Conservation (phyloP, 2,113 vertebrate species). For the Archilochus colubris region DNA sequence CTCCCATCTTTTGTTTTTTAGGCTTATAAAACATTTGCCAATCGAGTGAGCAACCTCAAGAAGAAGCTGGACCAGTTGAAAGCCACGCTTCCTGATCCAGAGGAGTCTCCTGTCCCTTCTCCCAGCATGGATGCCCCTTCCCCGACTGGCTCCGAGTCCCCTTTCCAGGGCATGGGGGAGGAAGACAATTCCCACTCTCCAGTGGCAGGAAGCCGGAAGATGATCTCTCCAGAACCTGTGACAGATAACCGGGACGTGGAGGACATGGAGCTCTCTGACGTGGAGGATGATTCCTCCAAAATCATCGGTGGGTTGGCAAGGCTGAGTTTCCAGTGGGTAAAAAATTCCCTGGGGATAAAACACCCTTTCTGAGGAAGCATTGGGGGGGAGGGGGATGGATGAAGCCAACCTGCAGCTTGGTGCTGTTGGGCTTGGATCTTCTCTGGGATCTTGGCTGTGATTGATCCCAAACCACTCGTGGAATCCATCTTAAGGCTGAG, state of each 20-base stretch:
- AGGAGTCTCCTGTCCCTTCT: constrained; percentile 94
- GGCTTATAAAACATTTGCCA: constrained; percentile 97
- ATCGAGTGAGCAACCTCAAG: constrained; percentile 92
- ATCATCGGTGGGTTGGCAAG: constrained; percentile 81
- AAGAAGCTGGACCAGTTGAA: constrained; percentile 96
- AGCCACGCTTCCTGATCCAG: constrained; percentile 87
- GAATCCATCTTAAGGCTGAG: neutral
- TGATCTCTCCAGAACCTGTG: constrained; percentile 71
- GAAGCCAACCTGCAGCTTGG: neutral
- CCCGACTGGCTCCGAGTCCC: constrained; percentile 93
- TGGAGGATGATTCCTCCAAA: constrained; percentile 78
- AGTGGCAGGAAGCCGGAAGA: constrained; percentile 70
- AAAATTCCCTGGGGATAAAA: fast-evolving
- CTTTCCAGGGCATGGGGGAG: constrained; percentile 83
- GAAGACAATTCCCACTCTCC: constrained; percentile 69
- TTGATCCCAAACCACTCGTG: neutral
- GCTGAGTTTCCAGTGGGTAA: neutral
- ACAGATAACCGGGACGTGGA: constrained; percentile 88
- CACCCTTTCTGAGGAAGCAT: fast-evolving
- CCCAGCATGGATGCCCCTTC: constrained; percentile 94
- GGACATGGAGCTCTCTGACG: constrained; percentile 97
- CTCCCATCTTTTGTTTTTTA: constrained; percentile 27
- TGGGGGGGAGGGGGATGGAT: neutral
- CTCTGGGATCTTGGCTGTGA: neutral
- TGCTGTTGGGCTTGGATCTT: neutral